phyloP scores from a whole-genome alignment of 2,888 invertebrate species.

The Monopis laevigella region DNA sequence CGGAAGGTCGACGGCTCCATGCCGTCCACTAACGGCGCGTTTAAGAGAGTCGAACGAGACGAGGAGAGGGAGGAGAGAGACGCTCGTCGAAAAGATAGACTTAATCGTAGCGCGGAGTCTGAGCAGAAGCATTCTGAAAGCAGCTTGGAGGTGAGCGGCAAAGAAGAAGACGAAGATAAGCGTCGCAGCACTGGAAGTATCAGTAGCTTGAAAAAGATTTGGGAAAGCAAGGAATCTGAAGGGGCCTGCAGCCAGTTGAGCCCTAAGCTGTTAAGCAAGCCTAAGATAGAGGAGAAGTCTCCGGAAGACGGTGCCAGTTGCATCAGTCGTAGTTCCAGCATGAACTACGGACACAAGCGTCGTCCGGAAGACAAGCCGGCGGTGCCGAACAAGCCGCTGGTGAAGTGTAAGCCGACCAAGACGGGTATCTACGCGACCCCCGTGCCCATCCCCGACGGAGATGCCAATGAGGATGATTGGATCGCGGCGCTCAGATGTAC shows the following conservation, averaged over 20 bases:
- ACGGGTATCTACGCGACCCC: constrained; percentile 85
- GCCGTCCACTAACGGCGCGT: constrained; percentile 40
- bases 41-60: constrained; percentile 31
- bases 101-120: constrained; percentile 42
- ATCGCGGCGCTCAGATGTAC: constrained; percentile 66
- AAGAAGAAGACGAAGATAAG: constrained; percentile 81
- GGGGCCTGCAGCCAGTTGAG: constrained; percentile 65
- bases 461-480: constrained; percentile 47
- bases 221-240: constrained; percentile 82
- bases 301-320: constrained; percentile 33
- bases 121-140: constrained; percentile 48
- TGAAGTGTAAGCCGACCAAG: constrained; percentile 64
- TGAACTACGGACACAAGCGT: constrained; percentile 23
- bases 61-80: constrained; percentile 40
- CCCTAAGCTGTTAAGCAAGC: constrained; percentile 63
- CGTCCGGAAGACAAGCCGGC: constrained; percentile 60
- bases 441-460: constrained; percentile 43
- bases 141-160: constrained; percentile 33
- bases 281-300: constrained; percentile 29
- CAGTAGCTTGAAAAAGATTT: constrained; percentile 89
- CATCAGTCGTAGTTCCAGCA: constrained; percentile 25
- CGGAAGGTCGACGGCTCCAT: constrained; percentile 77
- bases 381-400: constrained; percentile 72
- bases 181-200: constrained; percentile 92
- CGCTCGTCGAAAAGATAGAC: constrained; percentile 28